Evolutionary conservation across 2,797 vertebrate genomes (phyloP).

Genomic region (Thaleichthys pacificus): DNA sequence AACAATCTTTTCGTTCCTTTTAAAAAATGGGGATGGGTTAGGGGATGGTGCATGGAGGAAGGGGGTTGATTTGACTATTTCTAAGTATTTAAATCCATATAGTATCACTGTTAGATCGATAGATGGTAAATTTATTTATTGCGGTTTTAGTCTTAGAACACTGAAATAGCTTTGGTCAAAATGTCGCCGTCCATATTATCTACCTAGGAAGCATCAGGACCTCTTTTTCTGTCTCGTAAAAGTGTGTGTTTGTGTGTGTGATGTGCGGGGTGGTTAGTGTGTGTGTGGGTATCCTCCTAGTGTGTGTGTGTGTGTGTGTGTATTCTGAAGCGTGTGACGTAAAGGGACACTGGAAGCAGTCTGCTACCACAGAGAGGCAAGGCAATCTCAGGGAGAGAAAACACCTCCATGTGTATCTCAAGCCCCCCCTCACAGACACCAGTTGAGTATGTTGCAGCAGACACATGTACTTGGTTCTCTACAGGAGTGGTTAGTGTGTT

Average conservation of each 20-base stretch:
- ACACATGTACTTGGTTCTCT: no score
- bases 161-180: slow-evolving; percentile 18
- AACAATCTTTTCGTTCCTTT: background rate
- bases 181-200: slow-evolving; percentile 39
- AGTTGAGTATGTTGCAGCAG: no score
- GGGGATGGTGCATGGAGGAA: slow-evolving; percentile 2
- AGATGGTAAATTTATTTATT: slow-evolving; percentile 57
- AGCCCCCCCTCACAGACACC: no score
- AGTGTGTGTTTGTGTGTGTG: slow-evolving; percentile 12
- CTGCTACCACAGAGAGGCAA: slow-evolving; percentile 37
- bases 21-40: slow-evolving; percentile 32
- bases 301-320: slow-evolving; percentile 14
- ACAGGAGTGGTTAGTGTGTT: no score
- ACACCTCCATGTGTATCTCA: background rate
- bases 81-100: slow-evolving; percentile 34
- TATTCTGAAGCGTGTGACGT: background rate
- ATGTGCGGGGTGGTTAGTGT: background rate
- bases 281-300: slow-evolving; percentile 4
- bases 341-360: slow-evolving; percentile 45
- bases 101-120: slow-evolving; percentile 26
- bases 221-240: slow-evolving; percentile 54
- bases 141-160: slow-evolving; percentile 42
- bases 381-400: slow-evolving; percentile 68
- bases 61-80: slow-evolving; percentile 40
- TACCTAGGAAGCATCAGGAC: slow-evolving; percentile 47